phyloP scores from a whole-genome alignment of 2,797 vertebrate species.

The Rachycentron canadum region DNA sequence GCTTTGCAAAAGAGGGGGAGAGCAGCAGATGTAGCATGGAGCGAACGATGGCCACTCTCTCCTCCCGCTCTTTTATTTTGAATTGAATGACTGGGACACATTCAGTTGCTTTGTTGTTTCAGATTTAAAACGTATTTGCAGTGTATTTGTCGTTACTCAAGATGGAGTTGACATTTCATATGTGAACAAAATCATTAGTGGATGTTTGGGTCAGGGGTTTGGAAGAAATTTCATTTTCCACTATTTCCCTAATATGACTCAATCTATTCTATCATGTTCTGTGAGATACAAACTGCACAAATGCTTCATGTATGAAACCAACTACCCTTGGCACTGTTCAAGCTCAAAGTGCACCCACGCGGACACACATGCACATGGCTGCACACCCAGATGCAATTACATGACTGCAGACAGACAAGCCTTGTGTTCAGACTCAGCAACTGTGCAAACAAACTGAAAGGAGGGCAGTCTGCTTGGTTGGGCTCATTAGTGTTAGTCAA shows the following conservation, averaged over 20 bases:
- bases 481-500: slow-evolving; percentile 64
- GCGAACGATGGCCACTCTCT: slow-evolving; percentile 20
- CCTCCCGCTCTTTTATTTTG: slow-evolving; percentile 26
- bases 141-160: background rate
- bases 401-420: slow-evolving; percentile 58
- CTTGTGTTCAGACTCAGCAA: slow-evolving; percentile 64
- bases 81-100: background rate
- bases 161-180: background rate
- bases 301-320: slow-evolving; percentile 7
- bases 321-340: background rate
- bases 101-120: background rate
- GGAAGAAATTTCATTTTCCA: background rate
- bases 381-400: slow-evolving; percentile 38
- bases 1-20: slow-evolving; percentile 28
- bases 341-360: slow-evolving; percentile 11
- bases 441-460: slow-evolving; percentile 67
- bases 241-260: background rate
- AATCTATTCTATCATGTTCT: background rate
- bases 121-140: background rate
- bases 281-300: background rate
- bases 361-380: slow-evolving; percentile 33
- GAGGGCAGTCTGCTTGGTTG: slow-evolving; percentile 62
- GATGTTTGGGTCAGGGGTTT: background rate
- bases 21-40: slow-evolving; percentile 59
- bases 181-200: background rate